Percentiles rank a stretch among this genome's conserved stretches.
phyloP scores from a whole-genome alignment of 2,888 invertebrate species.

The Mactromeris polynyma region DNA sequence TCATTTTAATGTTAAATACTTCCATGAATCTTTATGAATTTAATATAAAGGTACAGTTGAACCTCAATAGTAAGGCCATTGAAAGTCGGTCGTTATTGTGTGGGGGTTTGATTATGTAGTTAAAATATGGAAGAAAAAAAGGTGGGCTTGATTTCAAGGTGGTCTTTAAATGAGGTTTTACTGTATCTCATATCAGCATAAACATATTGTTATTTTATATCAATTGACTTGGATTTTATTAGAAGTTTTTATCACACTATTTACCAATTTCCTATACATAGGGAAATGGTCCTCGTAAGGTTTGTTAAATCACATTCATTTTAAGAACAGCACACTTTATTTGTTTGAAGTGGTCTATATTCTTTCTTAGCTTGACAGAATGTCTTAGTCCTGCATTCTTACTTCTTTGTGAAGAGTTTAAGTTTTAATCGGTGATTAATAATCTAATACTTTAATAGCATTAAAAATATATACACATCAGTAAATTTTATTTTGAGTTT shows the following conservation, averaged over 20 bases:
- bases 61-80: no score
- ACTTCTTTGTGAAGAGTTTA: not conserved
- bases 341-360: not conserved
- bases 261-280: conserved; percentile 31
- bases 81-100: no score
- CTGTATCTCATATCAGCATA: not conserved
- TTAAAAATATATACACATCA: not conserved
- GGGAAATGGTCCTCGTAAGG: conserved; percentile 52
- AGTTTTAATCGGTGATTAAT: not conserved
- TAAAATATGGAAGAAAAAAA: no score
- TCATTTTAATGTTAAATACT: no score
- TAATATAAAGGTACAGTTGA: no score
- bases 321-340: conserved; percentile 10
- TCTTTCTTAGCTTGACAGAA: not conserved
- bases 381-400: not conserved
- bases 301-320: conserved; percentile 25
- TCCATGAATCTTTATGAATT: no score
- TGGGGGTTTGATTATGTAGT: no score
- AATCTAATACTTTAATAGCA: no score
- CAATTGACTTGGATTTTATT: conserved; percentile 5
- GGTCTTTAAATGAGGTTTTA: not conserved
- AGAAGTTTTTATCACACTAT: conserved; percentile 12
- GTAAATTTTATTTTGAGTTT: not conserved
- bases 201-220: not conserved
- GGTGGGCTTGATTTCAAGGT: no score